These are phyloP conservation scores for Dromas ardeola DNA, from an alignment of 2,113 vertebrate genomes.

Conservation along the genomic window DNA sequence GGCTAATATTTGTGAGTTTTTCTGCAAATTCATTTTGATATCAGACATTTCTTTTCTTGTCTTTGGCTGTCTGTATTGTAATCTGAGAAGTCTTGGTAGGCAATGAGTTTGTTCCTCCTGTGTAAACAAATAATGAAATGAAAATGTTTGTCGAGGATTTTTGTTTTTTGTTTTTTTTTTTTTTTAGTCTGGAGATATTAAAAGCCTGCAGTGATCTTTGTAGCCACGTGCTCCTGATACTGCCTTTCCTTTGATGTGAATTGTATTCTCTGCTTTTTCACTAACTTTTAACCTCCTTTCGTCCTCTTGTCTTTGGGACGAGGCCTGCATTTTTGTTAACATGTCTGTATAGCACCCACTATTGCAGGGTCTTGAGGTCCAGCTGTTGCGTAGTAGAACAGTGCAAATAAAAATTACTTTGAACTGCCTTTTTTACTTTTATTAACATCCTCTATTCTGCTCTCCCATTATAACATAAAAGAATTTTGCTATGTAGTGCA, in stretches of 20 bases:
- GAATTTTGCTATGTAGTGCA: not conserved
- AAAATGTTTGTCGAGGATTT: not conserved
- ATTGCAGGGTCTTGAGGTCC: not conserved
- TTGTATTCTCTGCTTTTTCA: not conserved
- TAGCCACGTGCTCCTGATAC: not conserved
- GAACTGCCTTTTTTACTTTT: not conserved
- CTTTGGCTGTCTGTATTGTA: not conserved
- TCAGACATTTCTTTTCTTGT: not conserved
- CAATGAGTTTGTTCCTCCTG: not conserved
- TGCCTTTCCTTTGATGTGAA: not conserved
- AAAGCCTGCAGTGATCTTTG: not conserved
- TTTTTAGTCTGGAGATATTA: not conserved
- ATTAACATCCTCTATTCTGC: not conserved
- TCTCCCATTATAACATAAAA: not conserved
- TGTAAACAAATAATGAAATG: not conserved
- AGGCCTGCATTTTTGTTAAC: not conserved
- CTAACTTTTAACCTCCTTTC: not conserved
- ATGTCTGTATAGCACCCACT: not conserved
- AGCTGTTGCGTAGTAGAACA: not conserved
- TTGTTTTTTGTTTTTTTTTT: too few relatives aligned
- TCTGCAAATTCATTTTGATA: not conserved
- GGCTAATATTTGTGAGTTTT: not conserved
- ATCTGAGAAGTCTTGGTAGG: not conserved
- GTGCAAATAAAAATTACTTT: not conserved
- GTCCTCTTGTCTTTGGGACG: not conserved